A percentile compares a stretch with the other conserved stretches of the same genome.
phyloP scores from a whole-genome alignment of 2,888 invertebrate species.

The Erpobdella octoculata region DNA sequence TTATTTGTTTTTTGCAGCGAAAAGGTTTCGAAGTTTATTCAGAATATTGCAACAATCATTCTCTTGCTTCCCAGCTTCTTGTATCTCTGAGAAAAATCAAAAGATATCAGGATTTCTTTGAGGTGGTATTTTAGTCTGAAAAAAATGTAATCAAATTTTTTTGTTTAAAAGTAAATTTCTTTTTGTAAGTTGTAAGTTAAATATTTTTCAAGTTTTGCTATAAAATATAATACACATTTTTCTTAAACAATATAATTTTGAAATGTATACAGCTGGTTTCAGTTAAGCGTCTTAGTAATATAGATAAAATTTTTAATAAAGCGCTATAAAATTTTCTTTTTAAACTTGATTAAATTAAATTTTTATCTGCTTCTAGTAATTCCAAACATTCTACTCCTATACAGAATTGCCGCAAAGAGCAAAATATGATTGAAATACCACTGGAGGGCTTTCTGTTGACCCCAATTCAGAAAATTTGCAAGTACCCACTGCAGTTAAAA shows the following conservation, averaged over 20 bases:
- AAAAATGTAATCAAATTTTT: too few relatives aligned
- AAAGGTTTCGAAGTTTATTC: constrained; percentile 75
- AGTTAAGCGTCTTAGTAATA: too few relatives aligned
- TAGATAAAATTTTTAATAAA: too few relatives aligned
- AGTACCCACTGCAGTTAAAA: constrained; percentile 75
- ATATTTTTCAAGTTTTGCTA: too few relatives aligned
- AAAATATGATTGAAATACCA: constrained; percentile 73
- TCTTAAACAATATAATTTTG: too few relatives aligned
- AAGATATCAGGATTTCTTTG: constrained; percentile 68
- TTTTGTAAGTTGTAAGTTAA: too few relatives aligned
- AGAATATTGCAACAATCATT: constrained; percentile 79
- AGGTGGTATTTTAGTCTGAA: constrained; percentile 50
- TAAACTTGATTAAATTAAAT: too few relatives aligned
- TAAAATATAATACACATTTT: too few relatives aligned
- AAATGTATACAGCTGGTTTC: too few relatives aligned
- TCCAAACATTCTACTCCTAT: neutral
- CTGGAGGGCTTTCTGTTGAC: constrained; percentile 76
- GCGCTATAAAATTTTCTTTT: too few relatives aligned
- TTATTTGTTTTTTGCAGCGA: constrained; percentile 56
- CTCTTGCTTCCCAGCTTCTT: constrained; percentile 66
- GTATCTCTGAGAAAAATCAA: constrained; percentile 64
- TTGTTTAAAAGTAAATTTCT: too few relatives aligned
- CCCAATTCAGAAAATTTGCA: constrained; percentile 79
- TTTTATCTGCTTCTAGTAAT: too few relatives aligned
- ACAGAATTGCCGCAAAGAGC: constrained; percentile 67